Percentiles rank a stretch among this genome's conserved stretches.
Conservation (phyloP, 2,113 vertebrate genomes). For the Lophochroa leadbeateri region DNA sequence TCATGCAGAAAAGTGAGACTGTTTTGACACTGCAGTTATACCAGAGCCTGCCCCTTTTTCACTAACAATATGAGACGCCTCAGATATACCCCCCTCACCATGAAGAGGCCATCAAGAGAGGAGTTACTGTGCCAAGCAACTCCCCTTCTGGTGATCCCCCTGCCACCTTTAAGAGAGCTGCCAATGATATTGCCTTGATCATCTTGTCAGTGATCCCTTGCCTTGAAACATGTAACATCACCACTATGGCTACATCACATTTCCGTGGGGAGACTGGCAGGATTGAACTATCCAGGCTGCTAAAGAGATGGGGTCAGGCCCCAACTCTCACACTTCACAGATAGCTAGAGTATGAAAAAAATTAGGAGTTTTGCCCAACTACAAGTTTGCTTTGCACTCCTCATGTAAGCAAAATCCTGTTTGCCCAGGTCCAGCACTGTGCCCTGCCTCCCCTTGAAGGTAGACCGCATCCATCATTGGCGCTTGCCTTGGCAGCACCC, state of each 20-base stretch:
- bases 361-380: background rate
- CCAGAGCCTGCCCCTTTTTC: background rate
- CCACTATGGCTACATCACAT: background rate
- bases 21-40: background rate
- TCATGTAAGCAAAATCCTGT: background rate
- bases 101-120: background rate
- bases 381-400: background rate
- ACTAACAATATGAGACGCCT: background rate
- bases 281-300: background rate
- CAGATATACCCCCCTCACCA: background rate
- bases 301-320: background rate
- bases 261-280: background rate
- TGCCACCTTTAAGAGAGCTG: background rate
- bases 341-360: background rate
- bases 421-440: background rate
- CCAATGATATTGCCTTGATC: background rate
- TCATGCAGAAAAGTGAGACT: background rate
- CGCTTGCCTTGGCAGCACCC: background rate
- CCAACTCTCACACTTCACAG: background rate
- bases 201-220: background rate
- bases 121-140: background rate
- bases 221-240: background rate
- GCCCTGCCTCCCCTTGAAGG: background rate
- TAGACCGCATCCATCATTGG: background rate
- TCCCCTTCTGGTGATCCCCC: background rate